Percentiles rank a stretch among this genome's conserved stretches.
phyloP scores from a whole-genome alignment of 1,140 invertebrate species.

The Wasmannia auropunctata region DNA sequence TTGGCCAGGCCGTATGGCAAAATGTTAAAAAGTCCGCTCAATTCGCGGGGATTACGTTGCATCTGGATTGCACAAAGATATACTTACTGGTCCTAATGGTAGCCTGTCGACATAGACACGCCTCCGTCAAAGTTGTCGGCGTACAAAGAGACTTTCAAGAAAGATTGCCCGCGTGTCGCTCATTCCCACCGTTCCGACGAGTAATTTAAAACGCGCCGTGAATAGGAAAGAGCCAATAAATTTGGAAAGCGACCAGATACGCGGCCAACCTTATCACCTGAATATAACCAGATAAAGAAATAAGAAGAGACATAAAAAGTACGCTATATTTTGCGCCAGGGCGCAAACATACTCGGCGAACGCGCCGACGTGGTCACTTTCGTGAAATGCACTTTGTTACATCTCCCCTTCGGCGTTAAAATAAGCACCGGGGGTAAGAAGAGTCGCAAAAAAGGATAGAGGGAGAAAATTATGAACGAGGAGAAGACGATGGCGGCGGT shows the following conservation, averaged over 20 bases:
- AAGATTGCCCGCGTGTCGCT: conserved; percentile 1
- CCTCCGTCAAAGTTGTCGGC: conserved; percentile 68
- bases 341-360: neutral
- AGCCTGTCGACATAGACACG: conserved; percentile 67
- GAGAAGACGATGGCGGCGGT: conserved; percentile 23
- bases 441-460: neutral
- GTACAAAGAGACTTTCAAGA: conserved; percentile 60
- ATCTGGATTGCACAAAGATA: conserved; percentile 68
- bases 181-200: conserved; percentile 41
- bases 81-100: conserved; percentile 71
- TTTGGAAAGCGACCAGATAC: neutral
- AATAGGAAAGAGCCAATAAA: conserved; percentile 4
- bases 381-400: conserved; percentile 30
- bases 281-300: neutral
- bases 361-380: conserved; percentile 10
- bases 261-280: neutral
- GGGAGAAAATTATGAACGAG: conserved; percentile 57
- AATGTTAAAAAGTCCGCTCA: conserved; percentile 4
- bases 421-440: conserved; percentile 48
- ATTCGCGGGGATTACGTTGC: conserved; percentile 55
- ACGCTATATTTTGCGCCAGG: neutral
- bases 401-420: conserved; percentile 43
- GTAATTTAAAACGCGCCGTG: conserved; percentile 14
- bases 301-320: neutral
- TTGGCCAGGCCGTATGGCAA: neutral